A percentile compares a stretch with the other conserved stretches of the same genome.
Conservation (phyloP, 1,140 invertebrate genomes). For the Zaprionus ornatus region DNA sequence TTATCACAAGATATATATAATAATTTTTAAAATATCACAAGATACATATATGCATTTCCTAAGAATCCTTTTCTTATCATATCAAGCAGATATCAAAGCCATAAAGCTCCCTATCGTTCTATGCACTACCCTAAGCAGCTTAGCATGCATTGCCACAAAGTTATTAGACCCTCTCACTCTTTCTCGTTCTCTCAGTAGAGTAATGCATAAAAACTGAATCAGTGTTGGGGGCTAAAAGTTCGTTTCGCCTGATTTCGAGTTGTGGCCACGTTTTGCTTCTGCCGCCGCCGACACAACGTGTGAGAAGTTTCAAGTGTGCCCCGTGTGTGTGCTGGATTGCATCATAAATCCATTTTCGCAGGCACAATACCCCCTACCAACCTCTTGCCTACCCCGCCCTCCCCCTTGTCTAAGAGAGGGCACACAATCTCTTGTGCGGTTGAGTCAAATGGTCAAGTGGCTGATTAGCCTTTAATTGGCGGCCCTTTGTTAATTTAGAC, state of each 20-base stretch:
- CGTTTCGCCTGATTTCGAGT: slow-evolving; percentile 46
- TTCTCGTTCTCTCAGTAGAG: not conserved
- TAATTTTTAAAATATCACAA: no score
- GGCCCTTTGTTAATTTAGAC: slow-evolving; percentile 76
- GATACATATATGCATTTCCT: no score
- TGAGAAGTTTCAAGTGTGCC: slow-evolving; percentile 64
- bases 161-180: not conserved
- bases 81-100: not conserved
- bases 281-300: slow-evolving; percentile 25
- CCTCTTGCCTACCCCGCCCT: not conserved
- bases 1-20: no score
- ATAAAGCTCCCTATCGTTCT: not conserved
- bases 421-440: slow-evolving; percentile 38
- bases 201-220: slow-evolving; percentile 43
- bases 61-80: not conserved
- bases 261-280: slow-evolving; percentile 22
- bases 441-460: slow-evolving; percentile 70
- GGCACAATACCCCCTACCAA: not conserved
- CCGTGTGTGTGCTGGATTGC: slow-evolving; percentile 51
- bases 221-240: slow-evolving; percentile 41
- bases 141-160: slow-evolving; percentile 2
- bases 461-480: slow-evolving; percentile 78
- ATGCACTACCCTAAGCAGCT: not conserved
- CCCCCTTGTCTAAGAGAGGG: not conserved
- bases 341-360: slow-evolving; percentile 73